phyloP scores from a whole-genome alignment of 2,113 vertebrate genomes.

The Hippocampus zosterae region DNA sequence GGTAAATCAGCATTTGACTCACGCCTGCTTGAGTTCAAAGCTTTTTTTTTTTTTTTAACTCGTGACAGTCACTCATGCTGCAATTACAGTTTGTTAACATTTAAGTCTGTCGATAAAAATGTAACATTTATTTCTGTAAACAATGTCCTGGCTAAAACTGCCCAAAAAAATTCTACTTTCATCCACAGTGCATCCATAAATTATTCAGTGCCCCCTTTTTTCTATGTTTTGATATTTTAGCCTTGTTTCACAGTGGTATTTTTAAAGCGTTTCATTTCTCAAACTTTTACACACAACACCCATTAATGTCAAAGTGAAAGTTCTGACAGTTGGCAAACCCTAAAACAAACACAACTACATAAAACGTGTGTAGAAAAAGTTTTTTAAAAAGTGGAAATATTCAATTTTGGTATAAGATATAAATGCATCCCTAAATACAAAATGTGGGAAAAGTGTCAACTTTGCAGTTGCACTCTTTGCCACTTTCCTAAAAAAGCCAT shows the following conservation, averaged over 20 bases:
- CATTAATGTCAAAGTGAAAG: too few relatives aligned
- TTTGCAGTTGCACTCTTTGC: not conserved
- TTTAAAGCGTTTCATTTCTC: not conserved
- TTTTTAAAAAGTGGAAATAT: not conserved
- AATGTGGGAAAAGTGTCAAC: not conserved
- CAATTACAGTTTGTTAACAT: not conserved
- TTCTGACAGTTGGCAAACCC: too few relatives aligned
- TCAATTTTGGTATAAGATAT: not conserved
- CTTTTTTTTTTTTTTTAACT: not conserved
- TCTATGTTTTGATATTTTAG: not conserved
- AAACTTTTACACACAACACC: not conserved
- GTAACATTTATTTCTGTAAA: too few relatives aligned
- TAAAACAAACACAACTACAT: too few relatives aligned
- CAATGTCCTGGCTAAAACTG: too few relatives aligned
- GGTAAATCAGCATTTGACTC: conserved; percentile 61
- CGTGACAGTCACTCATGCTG: not conserved
- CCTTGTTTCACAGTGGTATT: not conserved
- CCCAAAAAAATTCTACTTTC: not conserved
- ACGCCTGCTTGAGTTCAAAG: not conserved
- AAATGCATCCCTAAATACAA: not conserved
- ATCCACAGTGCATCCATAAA: not conserved
- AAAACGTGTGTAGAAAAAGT: too few relatives aligned
- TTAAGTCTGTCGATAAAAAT: too few relatives aligned
- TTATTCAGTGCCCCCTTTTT: not conserved
- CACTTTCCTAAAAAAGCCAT: not conserved